Evolutionary conservation across 2,113 vertebrate species (phyloP), one percentile per base, ranked within the genome.

Genomic region (Austrofundulus limnaeus): DNA sequence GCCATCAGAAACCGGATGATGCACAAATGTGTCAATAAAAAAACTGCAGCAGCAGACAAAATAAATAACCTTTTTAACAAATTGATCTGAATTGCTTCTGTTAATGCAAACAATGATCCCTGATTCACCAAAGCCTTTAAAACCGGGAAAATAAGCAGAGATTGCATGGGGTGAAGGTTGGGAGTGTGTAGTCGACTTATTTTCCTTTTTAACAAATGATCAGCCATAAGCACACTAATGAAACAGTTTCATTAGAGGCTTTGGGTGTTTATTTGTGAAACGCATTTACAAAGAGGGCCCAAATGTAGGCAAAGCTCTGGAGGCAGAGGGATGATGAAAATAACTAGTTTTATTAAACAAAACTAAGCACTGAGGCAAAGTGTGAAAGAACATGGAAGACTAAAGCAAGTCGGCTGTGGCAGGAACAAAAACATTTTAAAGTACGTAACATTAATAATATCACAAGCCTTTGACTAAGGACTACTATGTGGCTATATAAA

Each of bases 31-130:
- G 5, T 16, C n/a, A 53, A 51, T 47, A 34, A 28, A 16, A 25
- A 61, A 34, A 11, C 67, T 49, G 64, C 37, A 50, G 55, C 52
- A 48, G 34, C 28, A 15, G 39, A 72, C 12, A 3, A 72, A 11
- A 70, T 57, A 25, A 41, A 62, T 66, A 71, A 64, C 5, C 54
- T 17, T 43, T 43, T 43, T 43, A n/a, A 43, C 38, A 65, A 28
- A 56, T 51, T 65, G 75, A 81, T 63, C 66, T 3, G 4, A 52
- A 46, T 73, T 78, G 24, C 43, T 37, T 70, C 58, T 58, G 70
- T 65, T 61, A 77, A 57, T 64, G 56, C 46, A 64, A 72, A 78
- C 68, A 74, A 74, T 77, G 80, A 87, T 81, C 55, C 64, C 43
- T 47, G 24, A 2, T 69, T 80, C 80, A 84, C 82, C 58, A 82